Evolutionary conservation across 92 coral and sea anemone species (phyloP), one percentile per base, ranked within the genome.

Genomic region (Epizoanthus scotinus): DNA sequence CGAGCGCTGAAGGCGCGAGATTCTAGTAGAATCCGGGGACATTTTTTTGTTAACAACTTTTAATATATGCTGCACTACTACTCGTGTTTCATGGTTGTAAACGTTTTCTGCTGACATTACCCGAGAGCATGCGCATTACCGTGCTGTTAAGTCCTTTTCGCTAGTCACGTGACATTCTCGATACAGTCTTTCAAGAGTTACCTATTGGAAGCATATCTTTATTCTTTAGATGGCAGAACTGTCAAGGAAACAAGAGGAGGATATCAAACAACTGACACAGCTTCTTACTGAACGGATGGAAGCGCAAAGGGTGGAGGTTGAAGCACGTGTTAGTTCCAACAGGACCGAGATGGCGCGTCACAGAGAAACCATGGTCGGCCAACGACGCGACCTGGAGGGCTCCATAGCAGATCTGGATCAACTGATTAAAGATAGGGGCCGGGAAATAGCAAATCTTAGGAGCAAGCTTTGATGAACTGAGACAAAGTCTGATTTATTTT

Each of bases 391-490:
- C 21, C 44, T 75, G 34, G 69, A 75, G 47, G 26, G 57, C 17
- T 58, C 81, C 54, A 75, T 75, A 31, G 36, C 34, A 21, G 81
- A 75, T 12, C 60, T 75, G 68, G 81, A 75, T 55, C 44, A 56
- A 14, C 36, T 21, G 8, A 75, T 75, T 4, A 75, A 59, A 59
- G 68, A 75, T 34, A 59, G 29, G 21, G 81, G 44, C 25, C 40
- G 28, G 47, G 56, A 75, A 38, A 75, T 75, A 58, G 56, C 81
- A 7, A 75, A 57, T 17, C 81, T 75, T 1, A 75, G 69, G 36
- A 40, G 67, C 7, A 26, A 59, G 19, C 49, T 75, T n/a, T 20
- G n/a, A 20, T 5, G 47, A 63, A 63, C 8, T 21, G 19, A 10
- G 14, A 47, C 52, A 10, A 47, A 47, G 15, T 0, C 52, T 47